Evolutionary conservation across 2,888 invertebrate genomes (phyloP).

Genomic region (Rapana venosa): DNA sequence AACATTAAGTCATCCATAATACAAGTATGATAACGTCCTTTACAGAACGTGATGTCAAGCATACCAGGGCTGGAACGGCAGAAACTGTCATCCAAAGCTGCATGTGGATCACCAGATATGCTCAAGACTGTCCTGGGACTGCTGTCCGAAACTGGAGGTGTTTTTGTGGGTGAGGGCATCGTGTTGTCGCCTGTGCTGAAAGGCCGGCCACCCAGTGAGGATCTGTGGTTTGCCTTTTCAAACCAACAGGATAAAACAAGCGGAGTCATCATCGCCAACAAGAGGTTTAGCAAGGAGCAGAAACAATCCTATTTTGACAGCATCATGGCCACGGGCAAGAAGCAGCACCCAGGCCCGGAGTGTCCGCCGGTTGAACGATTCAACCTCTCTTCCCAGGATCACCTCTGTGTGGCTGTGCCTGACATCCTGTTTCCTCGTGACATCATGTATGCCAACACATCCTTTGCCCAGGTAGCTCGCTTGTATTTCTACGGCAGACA

Average conservation of each 20-base stretch:
- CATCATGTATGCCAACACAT: slow-evolving; percentile 22
- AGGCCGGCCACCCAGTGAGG: not conserved
- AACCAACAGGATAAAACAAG: not conserved
- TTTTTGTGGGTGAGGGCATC: slow-evolving; percentile 34
- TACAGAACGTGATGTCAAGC: not conserved
- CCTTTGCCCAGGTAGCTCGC: slow-evolving; percentile 32
- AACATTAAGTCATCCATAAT: no score
- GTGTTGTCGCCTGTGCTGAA: slow-evolving; percentile 15
- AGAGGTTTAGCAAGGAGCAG: not conserved
- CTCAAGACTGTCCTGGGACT: slow-evolving; percentile 3
- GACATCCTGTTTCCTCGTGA: slow-evolving; percentile 33
- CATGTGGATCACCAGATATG: slow-evolving; percentile 17
- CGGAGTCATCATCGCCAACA: not conserved
- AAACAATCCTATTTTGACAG: not conserved
- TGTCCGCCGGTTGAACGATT: not conserved
- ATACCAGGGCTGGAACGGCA: not conserved
- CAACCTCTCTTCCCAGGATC: not conserved
- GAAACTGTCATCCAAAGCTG: not conserved
- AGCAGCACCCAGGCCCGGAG: no score
- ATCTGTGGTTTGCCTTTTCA: not conserved
- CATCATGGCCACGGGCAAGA: not conserved
- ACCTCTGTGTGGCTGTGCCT: not conserved
- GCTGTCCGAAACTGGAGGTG: slow-evolving; percentile 33
- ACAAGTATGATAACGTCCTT: no score
- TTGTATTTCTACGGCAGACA: slow-evolving; percentile 35